Evolutionary conservation across 2,797 vertebrate species (phyloP), one percentile per base, ranked within the genome.

Genomic region (Sylvilagus floridanus): DNA sequence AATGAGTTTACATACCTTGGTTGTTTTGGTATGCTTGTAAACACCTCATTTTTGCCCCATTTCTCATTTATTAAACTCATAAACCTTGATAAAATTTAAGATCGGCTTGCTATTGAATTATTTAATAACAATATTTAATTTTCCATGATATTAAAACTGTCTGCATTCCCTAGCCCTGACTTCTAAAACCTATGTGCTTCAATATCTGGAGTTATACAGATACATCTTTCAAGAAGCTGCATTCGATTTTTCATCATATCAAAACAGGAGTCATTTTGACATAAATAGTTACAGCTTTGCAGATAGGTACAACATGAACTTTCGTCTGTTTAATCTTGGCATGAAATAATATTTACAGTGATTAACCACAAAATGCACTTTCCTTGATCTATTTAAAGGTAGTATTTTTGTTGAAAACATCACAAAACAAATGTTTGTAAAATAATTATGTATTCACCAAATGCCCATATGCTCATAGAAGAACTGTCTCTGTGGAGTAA

Each of bases 41-140:
- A 96, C 0, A 69, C 54, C 63, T 85, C 85, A 50, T 92, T 88
- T 96, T 50, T 89, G 62, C 71, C 1, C 0, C 10, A 73, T 85
- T 95, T 97, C 95, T 96, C 60, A 96, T 92, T 96, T 96, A 35
- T 62, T 96, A 63, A 78, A 30, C 60, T 90, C 30, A 86, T 94
- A 97, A 97, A 97, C 42, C 2, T 93, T 69, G 12, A 11, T 12
- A 32, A 92, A 93, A 92, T 97, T 96, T 96, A 90, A 97, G 95
- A 94, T 85, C 60, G 88, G 30, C 21, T 95, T 95, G 13, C 42
- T 32, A 42, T 86, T 94, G 8, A 76, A 94, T 90, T 4, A 94
- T n/a, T 47, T 47, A 47, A 47, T 47, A 47, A 47, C 42, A 47
- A 91, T 5, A 72, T 92, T 79, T 82, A 95, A 76, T 71, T 87